Conservation (phyloP, 2,797 vertebrate species). For the Xenopus petersii region DNA sequence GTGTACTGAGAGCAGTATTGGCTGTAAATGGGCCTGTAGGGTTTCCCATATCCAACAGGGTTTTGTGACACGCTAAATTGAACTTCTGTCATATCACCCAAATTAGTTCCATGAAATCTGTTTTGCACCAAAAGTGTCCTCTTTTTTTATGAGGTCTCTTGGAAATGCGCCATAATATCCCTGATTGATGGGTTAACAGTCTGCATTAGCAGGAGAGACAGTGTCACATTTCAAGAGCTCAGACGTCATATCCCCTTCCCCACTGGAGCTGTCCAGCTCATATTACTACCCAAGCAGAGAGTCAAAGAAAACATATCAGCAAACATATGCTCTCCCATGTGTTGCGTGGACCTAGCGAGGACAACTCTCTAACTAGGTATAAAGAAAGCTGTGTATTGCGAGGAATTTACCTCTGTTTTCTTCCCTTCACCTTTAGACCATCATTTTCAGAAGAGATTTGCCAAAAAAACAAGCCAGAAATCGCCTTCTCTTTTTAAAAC, state of each 20-base stretch:
- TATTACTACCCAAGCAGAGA: constrained; percentile 41
- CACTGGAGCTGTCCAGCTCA: constrained; percentile 44
- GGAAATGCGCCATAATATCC: constrained; percentile 28
- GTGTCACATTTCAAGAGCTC: constrained; percentile 46
- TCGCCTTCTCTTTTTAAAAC: neutral
- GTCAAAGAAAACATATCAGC: constrained; percentile 40
- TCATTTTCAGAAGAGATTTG: neutral
- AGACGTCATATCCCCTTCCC: constrained; percentile 49
- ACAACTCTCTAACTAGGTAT: constrained; percentile 11
- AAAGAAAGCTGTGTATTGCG: neutral
- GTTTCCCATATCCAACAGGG: neutral
- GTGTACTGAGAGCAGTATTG: no score
- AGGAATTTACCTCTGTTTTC: constrained; percentile 7
- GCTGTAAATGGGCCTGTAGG: neutral
- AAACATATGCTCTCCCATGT: constrained; percentile 31
- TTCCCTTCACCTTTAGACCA: constrained; percentile 10
- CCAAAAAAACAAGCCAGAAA: neutral
- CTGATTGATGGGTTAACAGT: constrained; percentile 48
- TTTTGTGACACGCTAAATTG: no score
- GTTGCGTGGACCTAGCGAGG: constrained; percentile 9
- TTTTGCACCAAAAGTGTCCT: constrained; percentile 32
- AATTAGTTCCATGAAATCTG: constrained; percentile 31
- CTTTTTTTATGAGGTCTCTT: constrained; percentile 30
- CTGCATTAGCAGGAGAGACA: constrained; percentile 40
- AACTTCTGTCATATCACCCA: constrained; percentile 28